Evolutionary conservation across 2,888 invertebrate species (phyloP), one percentile per base, ranked within the genome.

Genomic region (Polymixis flavicincta): DNA sequence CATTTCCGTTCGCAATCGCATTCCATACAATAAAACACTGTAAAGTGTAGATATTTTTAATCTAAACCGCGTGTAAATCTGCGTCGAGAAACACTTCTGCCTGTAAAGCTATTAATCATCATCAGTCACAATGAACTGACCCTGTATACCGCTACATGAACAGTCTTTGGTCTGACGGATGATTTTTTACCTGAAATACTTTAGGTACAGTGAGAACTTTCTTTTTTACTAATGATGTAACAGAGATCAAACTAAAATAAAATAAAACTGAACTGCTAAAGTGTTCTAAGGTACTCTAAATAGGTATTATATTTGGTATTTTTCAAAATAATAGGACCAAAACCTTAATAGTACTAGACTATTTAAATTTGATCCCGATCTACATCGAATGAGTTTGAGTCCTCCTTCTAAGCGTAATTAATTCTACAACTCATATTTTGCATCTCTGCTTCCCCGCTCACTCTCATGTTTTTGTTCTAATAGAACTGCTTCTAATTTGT

Each of bases 401-500:
- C 17, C 42, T 28, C 63, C 61, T 37, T 14, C 28, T n/a, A 32
- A 59, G 17, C 28, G 7, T 48, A 57, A 77, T 80, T 55, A 59
- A 68, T 64, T 37, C 37, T 45, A n/a, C 22, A 19, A 17, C 60
- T 50, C 72, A 50, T 48, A 60, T 57, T 70, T 42, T 19, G 17
- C n/a, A 45, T 17, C 37, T 65, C 63, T 37, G 8, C 22, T 68
- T 48, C 22, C 32, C 25, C 72, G 14, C 25, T 8, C 37, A 19
- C 50, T 55, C 75, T 69, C 65, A 55, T 82, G 79, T 70, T 77
- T 75, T 74, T 80, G 75, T 78, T 81, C 67, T 71, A 79, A 82
- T 67, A 74, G 52, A 59, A 67, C 78, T 74, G 74, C 60, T 76
- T 74, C 85, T 88, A 87, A 90, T 89, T 87, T 85, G 75, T 75